Conservation (phyloP, 2,797 vertebrate species). For the Anniella stebbinsi region DNA sequence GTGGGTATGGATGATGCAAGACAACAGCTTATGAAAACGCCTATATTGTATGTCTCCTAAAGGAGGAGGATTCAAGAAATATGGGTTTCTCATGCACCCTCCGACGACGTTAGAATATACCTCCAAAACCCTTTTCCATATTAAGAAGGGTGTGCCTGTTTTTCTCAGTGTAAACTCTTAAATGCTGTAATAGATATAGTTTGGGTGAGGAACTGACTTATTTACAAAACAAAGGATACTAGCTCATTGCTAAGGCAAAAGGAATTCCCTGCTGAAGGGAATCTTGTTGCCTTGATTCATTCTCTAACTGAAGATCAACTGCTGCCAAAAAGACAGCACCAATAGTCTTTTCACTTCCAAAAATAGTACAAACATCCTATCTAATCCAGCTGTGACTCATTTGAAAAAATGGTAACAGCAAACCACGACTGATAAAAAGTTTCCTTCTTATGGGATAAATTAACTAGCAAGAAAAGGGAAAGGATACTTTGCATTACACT, state of each 20-base stretch:
- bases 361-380: neutral
- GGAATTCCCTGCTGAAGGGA: constrained; percentile 18
- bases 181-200: no score
- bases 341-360: neutral
- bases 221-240: constrained; percentile 11
- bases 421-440: neutral
- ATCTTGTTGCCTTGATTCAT: neutral
- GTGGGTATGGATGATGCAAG: neutral
- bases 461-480: neutral
- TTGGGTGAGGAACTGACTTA: neutral
- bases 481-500: neutral
- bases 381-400: neutral
- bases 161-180: neutral
- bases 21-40: neutral
- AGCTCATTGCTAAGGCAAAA: neutral
- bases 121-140: neutral
- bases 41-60: neutral
- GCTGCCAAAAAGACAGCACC: constrained; percentile 28
- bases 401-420: neutral
- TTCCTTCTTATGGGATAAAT: neutral
- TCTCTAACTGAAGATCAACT: neutral
- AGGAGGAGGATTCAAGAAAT: neutral
- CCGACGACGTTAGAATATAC: neutral
- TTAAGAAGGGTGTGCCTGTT: neutral
- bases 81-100: neutral